These are phyloP conservation scores for Trachops cirrhosus DNA, from an alignment of 2,797 vertebrate genomes.

Conservation along the genomic window DNA sequence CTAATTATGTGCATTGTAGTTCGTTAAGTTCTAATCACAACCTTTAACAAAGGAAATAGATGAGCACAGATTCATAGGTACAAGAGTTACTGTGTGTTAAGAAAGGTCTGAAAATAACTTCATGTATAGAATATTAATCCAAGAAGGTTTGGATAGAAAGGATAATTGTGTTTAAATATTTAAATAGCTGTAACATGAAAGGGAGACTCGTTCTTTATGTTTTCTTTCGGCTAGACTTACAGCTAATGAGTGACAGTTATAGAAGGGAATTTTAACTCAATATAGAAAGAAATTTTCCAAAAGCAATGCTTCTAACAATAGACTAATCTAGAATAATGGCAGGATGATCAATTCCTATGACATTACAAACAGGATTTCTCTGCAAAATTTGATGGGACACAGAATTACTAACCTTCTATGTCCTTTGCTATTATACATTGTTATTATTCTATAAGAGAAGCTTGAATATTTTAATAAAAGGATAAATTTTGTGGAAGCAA, in stretches of 20 bases:
- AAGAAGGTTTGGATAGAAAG: conserved; percentile 10
- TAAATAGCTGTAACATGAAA: background rate
- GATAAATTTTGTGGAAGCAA: background rate
- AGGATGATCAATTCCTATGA: background rate
- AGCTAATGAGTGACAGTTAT: background rate
- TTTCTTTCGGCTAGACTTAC: background rate
- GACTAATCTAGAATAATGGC: background rate
- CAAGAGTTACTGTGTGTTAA: background rate
- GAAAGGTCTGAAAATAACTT: background rate
- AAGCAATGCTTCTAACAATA: background rate
- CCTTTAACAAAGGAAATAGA: background rate
- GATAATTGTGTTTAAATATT: conserved; percentile 24
- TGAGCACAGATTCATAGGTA: background rate
- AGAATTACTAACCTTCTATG: background rate
- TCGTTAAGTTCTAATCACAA: background rate
- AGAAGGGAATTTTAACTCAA: background rate
- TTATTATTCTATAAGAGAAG: background rate
- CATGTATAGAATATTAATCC: background rate
- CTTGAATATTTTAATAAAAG: conserved; percentile 21
- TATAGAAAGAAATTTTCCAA: background rate
- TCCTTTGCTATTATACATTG: background rate
- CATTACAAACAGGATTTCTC: background rate
- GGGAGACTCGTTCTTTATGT: background rate
- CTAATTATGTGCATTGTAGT: background rate
- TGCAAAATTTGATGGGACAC: background rate